phyloP scores from a whole-genome alignment of 2,113 vertebrate species.

The Istiophorus platypterus region DNA sequence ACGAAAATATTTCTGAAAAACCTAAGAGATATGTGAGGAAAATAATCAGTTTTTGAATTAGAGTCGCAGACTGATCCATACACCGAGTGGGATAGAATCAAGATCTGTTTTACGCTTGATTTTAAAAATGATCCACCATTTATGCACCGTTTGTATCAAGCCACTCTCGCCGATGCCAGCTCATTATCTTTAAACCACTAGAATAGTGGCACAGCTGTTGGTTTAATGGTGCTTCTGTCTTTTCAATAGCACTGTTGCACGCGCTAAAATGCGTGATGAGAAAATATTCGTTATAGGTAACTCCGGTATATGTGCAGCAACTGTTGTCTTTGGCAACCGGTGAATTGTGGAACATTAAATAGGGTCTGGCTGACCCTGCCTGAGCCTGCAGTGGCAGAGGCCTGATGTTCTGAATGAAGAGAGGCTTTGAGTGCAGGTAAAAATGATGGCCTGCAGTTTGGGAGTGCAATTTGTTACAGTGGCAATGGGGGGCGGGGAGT shows the following conservation, averaged over 20 bases:
- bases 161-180: not conserved
- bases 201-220: not conserved
- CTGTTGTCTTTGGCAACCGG: constrained; percentile 3
- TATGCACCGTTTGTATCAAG: not conserved
- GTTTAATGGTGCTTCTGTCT: not conserved
- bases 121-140: not conserved
- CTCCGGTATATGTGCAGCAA: not conserved
- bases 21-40: not conserved
- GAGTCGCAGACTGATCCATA: not conserved
- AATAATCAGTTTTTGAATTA: not conserved
- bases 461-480: not conserved
- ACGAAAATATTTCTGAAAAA: not conserved
- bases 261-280: too few relatives aligned
- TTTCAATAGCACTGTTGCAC: not conserved
- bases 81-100: not conserved
- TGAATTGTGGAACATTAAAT: not conserved
- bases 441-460: not conserved
- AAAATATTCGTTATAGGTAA: not conserved
- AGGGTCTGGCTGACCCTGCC: not conserved
- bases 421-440: constrained; percentile 28
- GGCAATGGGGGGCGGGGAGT: too few relatives aligned
- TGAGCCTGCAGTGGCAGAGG: constrained; percentile 5
- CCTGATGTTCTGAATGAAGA: constrained; percentile 4
- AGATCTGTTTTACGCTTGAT: not conserved
- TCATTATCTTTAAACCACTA: not conserved